Conservation (phyloP, 2,113 vertebrate genomes). For the Zapornia atra region DNA sequence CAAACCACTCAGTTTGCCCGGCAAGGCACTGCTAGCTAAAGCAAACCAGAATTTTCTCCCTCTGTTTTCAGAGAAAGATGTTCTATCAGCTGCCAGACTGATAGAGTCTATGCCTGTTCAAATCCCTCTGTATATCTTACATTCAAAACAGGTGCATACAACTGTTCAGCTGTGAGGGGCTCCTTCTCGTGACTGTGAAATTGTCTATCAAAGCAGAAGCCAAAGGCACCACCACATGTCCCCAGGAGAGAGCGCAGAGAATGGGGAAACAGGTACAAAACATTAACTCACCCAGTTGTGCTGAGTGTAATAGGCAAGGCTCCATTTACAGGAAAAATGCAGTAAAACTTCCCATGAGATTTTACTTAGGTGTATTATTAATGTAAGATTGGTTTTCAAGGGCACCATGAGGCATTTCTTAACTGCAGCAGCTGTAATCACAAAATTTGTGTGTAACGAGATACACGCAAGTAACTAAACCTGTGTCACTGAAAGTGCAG, state of each 20-base stretch:
- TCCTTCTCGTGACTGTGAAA: background rate
- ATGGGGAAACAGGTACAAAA: background rate
- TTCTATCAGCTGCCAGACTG: background rate
- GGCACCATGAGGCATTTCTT: background rate
- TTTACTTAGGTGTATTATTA: background rate
- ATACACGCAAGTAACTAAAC: background rate
- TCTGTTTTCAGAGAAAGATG: background rate
- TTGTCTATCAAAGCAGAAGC: background rate
- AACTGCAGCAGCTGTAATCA: background rate
- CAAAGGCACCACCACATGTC: background rate
- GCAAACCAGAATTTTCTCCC: background rate
- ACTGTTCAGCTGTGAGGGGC: background rate
- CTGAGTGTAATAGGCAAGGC: background rate
- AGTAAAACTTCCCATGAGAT: background rate
- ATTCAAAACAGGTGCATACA: background rate
- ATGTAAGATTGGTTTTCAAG: background rate
- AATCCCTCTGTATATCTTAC: background rate
- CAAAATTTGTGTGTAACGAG: background rate
- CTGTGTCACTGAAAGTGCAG: background rate
- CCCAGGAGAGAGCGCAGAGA: background rate
- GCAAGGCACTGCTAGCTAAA: background rate
- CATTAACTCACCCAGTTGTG: background rate
- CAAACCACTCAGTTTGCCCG: background rate
- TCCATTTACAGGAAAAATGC: background rate
- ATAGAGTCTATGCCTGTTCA: background rate